Evolutionary conservation across 2,113 vertebrate genomes (phyloP).

Genomic region (Antigone vipio): DNA sequence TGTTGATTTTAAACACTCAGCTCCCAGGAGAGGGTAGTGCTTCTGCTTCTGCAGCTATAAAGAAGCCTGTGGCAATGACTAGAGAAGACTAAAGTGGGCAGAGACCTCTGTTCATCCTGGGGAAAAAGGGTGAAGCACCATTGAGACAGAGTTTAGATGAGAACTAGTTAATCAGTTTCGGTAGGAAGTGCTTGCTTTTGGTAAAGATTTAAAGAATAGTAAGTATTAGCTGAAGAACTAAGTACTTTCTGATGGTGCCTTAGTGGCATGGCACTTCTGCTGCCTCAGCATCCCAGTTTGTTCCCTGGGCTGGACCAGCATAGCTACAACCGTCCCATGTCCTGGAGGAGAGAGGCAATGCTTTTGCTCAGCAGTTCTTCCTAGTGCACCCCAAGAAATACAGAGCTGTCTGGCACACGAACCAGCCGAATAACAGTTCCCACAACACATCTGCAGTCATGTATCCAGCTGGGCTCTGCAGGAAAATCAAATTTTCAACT

Average conservation of each 20-base stretch:
- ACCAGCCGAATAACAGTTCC: background rate
- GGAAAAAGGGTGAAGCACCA: background rate
- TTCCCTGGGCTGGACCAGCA: background rate
- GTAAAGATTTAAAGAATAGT: background rate
- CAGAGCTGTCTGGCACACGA: background rate
- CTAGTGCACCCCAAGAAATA: background rate
- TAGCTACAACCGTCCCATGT: background rate
- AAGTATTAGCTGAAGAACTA: background rate
- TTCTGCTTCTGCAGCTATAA: background rate
- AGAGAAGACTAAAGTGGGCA: background rate
- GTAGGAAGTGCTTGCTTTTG: background rate
- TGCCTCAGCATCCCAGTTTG: background rate
- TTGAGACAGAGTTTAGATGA: background rate
- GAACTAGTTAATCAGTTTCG: background rate
- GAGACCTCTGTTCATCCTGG: background rate
- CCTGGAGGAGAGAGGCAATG: background rate
- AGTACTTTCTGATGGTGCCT: background rate
- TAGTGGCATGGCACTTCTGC: background rate
- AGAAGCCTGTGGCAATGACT: background rate
- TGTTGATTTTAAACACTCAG: background rate
- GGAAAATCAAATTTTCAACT: constrained; percentile 14
- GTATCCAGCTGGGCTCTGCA: constrained; percentile 1
- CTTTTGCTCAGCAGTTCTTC: background rate
- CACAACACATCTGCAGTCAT: background rate
- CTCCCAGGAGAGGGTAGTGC: background rate